Conservation (phyloP, 2,797 vertebrate species). For the Diplodus puntazzo region DNA sequence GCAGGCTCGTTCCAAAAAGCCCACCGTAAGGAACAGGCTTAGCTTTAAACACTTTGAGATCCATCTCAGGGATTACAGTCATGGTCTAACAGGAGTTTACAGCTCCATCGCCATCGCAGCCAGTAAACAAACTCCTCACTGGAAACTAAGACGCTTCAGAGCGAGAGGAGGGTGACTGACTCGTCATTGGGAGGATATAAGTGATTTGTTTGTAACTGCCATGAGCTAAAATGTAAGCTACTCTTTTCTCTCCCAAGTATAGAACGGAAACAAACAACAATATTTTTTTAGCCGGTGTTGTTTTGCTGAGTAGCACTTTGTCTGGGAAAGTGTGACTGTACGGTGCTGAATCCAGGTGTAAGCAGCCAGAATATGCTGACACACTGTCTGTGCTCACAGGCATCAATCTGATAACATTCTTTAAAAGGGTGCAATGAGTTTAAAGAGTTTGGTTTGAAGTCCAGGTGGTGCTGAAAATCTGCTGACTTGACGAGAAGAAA, state of each 20-base stretch:
- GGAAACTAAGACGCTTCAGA: constrained; percentile 9
- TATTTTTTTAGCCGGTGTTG: background rate
- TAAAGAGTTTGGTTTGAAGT: background rate
- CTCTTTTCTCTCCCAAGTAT: background rate
- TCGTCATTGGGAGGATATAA: background rate
- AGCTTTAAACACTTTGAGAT: constrained; percentile 51
- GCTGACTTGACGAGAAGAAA: constrained; percentile 5
- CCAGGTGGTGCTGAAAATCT: background rate
- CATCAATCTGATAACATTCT: constrained; percentile 29
- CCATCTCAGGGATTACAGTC: constrained; percentile 40
- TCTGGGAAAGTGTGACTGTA: constrained; percentile 14
- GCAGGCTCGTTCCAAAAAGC: constrained; percentile 27
- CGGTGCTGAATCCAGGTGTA: constrained; percentile 13
- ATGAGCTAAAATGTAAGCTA: background rate
- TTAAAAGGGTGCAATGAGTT: constrained; percentile 10
- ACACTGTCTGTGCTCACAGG: background rate
- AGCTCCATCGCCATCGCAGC: constrained; percentile 43
- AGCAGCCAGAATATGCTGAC: constrained; percentile 39
- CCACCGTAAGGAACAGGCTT: constrained; percentile 47
- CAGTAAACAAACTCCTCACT: constrained; percentile 41
- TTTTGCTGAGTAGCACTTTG: constrained; percentile 23
- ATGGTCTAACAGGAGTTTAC: constrained; percentile 55
- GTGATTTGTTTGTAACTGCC: background rate
- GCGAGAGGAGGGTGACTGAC: too few species aligned
- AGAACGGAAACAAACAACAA: background rate